phyloP scores from a whole-genome alignment of 2,797 vertebrate species.

The Hyperoplus lanceolatus region DNA sequence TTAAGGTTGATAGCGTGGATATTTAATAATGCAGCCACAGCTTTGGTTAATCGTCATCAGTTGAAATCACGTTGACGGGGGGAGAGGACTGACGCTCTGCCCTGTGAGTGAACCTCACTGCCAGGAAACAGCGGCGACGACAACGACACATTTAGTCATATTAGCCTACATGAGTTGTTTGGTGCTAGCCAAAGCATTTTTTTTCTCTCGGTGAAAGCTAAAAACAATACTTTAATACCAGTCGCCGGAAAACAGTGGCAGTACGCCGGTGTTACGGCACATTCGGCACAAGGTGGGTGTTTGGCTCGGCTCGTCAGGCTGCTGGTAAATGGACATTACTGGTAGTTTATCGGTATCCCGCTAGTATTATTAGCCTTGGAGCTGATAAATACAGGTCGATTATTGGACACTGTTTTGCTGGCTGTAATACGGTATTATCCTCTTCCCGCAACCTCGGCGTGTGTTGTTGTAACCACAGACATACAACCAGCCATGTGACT shows the following conservation, averaged over 20 bases:
- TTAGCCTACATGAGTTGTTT: not conserved
- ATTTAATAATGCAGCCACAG: no score
- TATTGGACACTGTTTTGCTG: fast-evolving
- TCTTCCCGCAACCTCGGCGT: fast-evolving
- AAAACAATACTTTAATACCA: not conserved
- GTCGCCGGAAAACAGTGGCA: not conserved
- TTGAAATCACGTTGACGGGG: not conserved
- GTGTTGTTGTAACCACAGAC: not conserved
- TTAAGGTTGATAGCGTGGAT: no score
- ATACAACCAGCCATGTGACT: not conserved
- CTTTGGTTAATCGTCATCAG: no score
- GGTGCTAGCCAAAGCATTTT: not conserved
- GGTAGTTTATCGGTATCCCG: not conserved
- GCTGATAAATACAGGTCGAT: not conserved
- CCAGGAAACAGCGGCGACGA: constrained; percentile 48
- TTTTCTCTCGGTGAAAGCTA: no score
- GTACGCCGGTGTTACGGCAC: not conserved
- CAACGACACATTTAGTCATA: constrained; percentile 1
- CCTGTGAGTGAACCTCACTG: constrained; percentile 57
- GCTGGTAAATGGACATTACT: not conserved
- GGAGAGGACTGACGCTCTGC: constrained; percentile 12
- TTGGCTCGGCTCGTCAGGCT: no score
- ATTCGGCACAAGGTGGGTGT: constrained; percentile 48
- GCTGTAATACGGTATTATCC: not conserved
- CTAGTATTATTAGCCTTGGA: constrained; percentile 28